These are phyloP conservation scores for Andrena praecox DNA, from an alignment of 2,888 invertebrate species.

Conservation along the genomic window DNA sequence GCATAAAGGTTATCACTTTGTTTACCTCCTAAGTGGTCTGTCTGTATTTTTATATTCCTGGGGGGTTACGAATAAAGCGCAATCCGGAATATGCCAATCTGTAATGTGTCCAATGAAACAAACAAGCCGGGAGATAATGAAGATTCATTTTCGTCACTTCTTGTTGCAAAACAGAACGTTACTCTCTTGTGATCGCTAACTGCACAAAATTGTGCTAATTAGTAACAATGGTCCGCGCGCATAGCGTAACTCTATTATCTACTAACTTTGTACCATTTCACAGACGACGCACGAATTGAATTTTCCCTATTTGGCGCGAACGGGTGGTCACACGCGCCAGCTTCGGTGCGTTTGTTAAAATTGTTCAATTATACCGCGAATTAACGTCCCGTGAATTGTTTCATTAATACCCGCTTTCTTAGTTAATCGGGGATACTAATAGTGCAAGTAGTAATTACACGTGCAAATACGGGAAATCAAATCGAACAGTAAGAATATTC, in stretches of 20 bases:
- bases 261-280: no score
- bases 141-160: background rate
- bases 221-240: no score
- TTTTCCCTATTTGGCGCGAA: no score
- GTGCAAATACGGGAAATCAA: conserved; percentile 6
- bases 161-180: background rate
- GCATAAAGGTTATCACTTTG: conserved; percentile 65
- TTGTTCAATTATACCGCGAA: no score
- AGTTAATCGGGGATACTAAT: no score
- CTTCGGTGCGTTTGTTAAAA: background rate
- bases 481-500: conserved; percentile 25
- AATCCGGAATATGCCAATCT: background rate
- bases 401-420: no score
- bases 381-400: no score
- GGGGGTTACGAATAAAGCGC: conserved; percentile 41
- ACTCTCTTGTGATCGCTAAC: background rate
- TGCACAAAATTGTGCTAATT: no score
- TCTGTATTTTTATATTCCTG: conserved; percentile 49
- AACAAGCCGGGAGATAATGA: conserved; percentile 9
- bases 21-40: conserved; percentile 35
- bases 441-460: conserved; percentile 26
- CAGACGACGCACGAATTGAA: no score
- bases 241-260: no score
- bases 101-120: background rate
- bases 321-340: background rate